Percentiles rank a stretch among this genome's conserved stretches.
Conservation (phyloP, 2,888 invertebrate genomes). For the Xanthia icteritia region DNA sequence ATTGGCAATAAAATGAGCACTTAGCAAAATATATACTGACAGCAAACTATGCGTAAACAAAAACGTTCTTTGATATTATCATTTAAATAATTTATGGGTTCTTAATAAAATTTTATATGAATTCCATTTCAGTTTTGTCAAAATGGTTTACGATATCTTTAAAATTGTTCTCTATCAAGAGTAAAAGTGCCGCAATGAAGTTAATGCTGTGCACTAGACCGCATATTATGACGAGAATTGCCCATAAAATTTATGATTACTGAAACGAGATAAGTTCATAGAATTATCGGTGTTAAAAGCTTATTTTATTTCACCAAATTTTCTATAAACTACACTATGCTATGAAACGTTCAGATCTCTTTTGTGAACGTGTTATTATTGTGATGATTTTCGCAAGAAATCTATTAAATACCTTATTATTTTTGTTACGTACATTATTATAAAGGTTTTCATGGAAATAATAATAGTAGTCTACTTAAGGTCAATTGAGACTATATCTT, state of each 20-base stretch:
- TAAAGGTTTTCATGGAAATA: slow-evolving; percentile 20
- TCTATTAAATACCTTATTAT: slow-evolving; percentile 6
- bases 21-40: slow-evolving; percentile 34
- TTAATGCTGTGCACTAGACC: slow-evolving; percentile 30
- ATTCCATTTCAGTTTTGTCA: slow-evolving; percentile 5
- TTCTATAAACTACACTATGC: slow-evolving; percentile 45
- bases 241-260: slow-evolving; percentile 62
- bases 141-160: slow-evolving; percentile 25
- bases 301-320: slow-evolving; percentile 55
- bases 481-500: slow-evolving; percentile 2
- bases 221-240: slow-evolving; percentile 51
- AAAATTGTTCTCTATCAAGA: slow-evolving; percentile 29
- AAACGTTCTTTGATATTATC: background rate
- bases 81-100: slow-evolving; percentile 12
- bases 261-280: slow-evolving; percentile 58
- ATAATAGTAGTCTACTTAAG: background rate
- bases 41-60: slow-evolving; percentile 29
- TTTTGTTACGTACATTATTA: slow-evolving; percentile 4
- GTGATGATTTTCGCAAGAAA: slow-evolving; percentile 29
- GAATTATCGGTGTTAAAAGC: slow-evolving; percentile 51
- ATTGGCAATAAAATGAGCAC: slow-evolving; percentile 48
- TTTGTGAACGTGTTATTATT: background rate
- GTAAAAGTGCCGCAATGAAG: slow-evolving; percentile 38
- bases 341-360: background rate
- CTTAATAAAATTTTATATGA: background rate